phyloP scores from a whole-genome alignment of 2,888 invertebrate genomes.

The Eledona agricola region DNA sequence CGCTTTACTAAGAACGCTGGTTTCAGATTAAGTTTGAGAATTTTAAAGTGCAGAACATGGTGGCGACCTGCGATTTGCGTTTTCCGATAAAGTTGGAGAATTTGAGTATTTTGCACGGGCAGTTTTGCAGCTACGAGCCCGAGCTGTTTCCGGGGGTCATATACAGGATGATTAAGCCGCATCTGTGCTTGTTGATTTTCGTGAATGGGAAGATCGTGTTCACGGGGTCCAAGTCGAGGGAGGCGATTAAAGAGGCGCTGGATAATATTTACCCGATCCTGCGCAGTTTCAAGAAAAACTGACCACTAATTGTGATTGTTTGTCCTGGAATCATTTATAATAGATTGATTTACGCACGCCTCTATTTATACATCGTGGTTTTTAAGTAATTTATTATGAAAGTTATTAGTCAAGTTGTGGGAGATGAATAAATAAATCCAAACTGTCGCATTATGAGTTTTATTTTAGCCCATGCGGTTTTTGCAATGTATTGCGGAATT shows the following conservation, averaged over 20 bases:
- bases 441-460: no score
- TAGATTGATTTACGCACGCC: background rate
- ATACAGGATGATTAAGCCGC: conserved; percentile 92
- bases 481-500: no score
- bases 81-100: conserved; percentile 80
- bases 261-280: conserved; percentile 95
- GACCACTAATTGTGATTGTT: conserved; percentile 34
- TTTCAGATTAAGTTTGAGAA: conserved; percentile 78
- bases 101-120: conserved; percentile 77
- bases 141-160: conserved; percentile 99
- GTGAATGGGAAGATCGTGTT: conserved; percentile 99
- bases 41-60: conserved; percentile 82
- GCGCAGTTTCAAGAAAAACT: conserved; percentile 90
- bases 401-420: no score
- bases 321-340: conserved; percentile 4
- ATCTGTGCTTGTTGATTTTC: conserved; percentile 81
- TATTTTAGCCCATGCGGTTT: no score
- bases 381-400: no score
- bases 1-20: no score
- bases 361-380: no score
- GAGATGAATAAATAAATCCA: no score
- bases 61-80: conserved; percentile 77
- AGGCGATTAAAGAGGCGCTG: conserved; percentile 92
- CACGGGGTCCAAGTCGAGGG: conserved; percentile 93
- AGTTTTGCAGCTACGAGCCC: conserved; percentile 87